Evolutionary conservation across 2,888 invertebrate genomes (phyloP).

Genomic region (Didymodactylos carnosus): DNA sequence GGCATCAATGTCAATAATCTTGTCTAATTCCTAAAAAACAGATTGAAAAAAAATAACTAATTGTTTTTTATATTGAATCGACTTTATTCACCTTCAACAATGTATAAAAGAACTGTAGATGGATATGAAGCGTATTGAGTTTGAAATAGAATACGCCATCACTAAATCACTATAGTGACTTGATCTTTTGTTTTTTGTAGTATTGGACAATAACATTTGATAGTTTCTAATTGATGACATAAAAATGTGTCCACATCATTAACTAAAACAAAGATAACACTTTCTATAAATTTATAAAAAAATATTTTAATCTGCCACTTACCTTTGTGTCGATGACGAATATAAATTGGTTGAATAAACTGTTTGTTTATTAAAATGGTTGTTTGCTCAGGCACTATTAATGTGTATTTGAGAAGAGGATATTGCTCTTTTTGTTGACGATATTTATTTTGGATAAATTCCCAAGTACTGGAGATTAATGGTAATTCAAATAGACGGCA

Average conservation of each 20-base stretch:
- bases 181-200: not conserved
- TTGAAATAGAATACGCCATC: conserved; percentile 14
- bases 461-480: not conserved
- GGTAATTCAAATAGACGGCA: not conserved
- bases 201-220: not conserved
- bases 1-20: conserved; percentile 10
- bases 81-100: not conserved
- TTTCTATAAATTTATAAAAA: not conserved
- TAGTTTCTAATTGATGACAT: not conserved
- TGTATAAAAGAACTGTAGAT: conserved; percentile 9
- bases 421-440: not conserved
- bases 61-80: not conserved
- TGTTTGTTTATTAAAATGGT: not conserved
- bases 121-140: conserved; percentile 2
- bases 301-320: not conserved
- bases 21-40: conserved; percentile 1
- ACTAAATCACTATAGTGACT: not conserved
- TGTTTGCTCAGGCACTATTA: not conserved
- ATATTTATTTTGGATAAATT: not conserved
- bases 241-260: not conserved
- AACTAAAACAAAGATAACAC: not conserved
- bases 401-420: not conserved
- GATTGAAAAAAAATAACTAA: not conserved
- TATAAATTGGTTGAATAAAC: not conserved
- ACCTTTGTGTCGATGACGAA: no score